Percentiles rank a stretch among this genome's conserved stretches.
Conservation (phyloP, 2,888 invertebrate species). For the Drosophila glabriapex region DNA sequence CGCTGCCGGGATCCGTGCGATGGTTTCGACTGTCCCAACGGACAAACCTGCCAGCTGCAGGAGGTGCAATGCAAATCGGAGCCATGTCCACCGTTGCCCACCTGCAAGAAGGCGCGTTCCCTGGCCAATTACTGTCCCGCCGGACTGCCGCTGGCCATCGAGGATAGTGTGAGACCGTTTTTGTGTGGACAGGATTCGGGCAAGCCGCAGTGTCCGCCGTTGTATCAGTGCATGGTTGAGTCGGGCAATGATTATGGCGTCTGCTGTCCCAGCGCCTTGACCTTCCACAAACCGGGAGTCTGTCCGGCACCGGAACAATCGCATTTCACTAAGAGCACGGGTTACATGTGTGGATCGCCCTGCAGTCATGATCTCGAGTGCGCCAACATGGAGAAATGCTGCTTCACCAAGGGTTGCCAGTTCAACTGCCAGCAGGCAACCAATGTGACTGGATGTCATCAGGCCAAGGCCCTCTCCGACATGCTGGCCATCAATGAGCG, state of each 20-base stretch:
- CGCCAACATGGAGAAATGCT: conserved; percentile 93
- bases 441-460: conserved; percentile 91
- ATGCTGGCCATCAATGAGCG: conserved; percentile 91
- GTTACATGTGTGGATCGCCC: conserved; percentile 88
- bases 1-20: conserved; percentile 93
- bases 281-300: conserved; percentile 91
- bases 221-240: conserved; percentile 92
- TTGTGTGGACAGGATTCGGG: conserved; percentile 92
- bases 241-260: conserved; percentile 94
- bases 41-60: conserved; percentile 91
- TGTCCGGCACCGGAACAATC: conserved; percentile 88
- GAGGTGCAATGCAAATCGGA: conserved; percentile 91
- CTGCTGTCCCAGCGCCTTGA: conserved; percentile 92
- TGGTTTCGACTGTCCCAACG: conserved; percentile 90
- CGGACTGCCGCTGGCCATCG: conserved; percentile 90
- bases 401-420: conserved; percentile 90
- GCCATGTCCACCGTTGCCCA: conserved; percentile 94
- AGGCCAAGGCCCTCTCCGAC: conserved; percentile 92
- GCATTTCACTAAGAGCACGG: conserved; percentile 83
- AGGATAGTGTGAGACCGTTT: conserved; percentile 91
- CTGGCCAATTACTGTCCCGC: conserved; percentile 92
- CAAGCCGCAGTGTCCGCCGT: conserved; percentile 93
- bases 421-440: conserved; percentile 90
- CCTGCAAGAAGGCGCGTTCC: conserved; percentile 92
- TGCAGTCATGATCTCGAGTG: conserved; percentile 94